These are phyloP conservation scores for Microtus pennsylvanicus DNA, from an alignment of 2,113 vertebrate genomes.

Conservation along the genomic window DNA sequence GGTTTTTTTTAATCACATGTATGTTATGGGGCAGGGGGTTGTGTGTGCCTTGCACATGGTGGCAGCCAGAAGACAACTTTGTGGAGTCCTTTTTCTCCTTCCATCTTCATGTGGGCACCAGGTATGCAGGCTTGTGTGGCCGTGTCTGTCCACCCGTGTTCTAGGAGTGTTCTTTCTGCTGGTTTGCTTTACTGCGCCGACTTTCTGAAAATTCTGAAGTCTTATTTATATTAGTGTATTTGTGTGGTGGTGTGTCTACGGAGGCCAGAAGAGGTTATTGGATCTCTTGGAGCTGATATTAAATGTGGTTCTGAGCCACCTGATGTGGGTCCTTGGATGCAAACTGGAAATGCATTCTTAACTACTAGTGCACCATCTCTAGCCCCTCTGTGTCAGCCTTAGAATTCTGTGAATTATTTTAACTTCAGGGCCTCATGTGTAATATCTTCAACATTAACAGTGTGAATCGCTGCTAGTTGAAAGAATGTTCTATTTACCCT, in stretches of 20 bases:
- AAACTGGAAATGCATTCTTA: neutral
- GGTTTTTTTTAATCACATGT: neutral
- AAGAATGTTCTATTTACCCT: conserved; percentile 66
- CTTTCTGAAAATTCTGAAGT: neutral
- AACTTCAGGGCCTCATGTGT: conserved; percentile 41
- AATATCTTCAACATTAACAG: conserved; percentile 15
- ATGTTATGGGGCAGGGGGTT: neutral
- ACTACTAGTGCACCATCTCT: neutral
- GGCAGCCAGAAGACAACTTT: neutral
- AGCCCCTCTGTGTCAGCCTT: neutral
- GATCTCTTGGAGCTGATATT: neutral
- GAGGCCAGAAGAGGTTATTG: neutral
- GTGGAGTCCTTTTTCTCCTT: neutral
- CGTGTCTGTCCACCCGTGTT: neutral
- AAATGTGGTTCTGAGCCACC: neutral
- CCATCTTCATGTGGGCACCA: neutral
- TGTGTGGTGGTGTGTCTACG: neutral
- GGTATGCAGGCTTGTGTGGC: neutral
- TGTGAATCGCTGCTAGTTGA: conserved; percentile 20
- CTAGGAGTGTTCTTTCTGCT: conserved; percentile 59
- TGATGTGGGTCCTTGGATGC: neutral
- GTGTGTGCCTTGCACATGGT: neutral
- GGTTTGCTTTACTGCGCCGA: conserved; percentile 64
- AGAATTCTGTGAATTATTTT: conserved; percentile 55
- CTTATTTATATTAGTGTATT: neutral